phyloP scores from a whole-genome alignment of 2,888 invertebrate species.

The Amiota minor region DNA sequence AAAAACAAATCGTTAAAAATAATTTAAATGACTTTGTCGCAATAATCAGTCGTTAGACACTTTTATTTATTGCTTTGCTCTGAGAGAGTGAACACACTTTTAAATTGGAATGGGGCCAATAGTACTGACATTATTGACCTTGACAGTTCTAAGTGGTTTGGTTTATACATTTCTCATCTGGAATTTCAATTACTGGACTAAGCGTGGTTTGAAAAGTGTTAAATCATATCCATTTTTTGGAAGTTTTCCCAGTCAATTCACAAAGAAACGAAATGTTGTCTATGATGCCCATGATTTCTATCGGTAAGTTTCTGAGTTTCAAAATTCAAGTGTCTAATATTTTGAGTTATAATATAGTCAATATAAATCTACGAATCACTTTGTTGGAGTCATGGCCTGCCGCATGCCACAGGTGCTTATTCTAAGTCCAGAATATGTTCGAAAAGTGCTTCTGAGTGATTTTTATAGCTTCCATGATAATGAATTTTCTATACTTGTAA shows the following conservation, averaged over 20 bases:
- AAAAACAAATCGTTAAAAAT: no score
- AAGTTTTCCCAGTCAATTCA: slow-evolving; percentile 65
- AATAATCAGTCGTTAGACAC: no score
- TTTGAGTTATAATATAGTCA: slow-evolving; percentile 28
- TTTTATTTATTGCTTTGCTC: no score
- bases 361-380: slow-evolving; percentile 54
- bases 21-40: no score
- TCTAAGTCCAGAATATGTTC: slow-evolving; percentile 68
- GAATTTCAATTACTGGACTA: slow-evolving; percentile 71
- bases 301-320: slow-evolving; percentile 55
- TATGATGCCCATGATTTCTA: slow-evolving; percentile 72
- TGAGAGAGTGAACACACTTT: no score
- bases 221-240: slow-evolving; percentile 69
- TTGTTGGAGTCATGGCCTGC: slow-evolving; percentile 72
- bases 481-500: slow-evolving; percentile 57
- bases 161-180: slow-evolving; percentile 62
- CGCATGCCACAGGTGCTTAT: slow-evolving; percentile 71
- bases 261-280: slow-evolving; percentile 59
- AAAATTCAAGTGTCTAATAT: not conserved
- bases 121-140: slow-evolving; percentile 26
- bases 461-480: slow-evolving; percentile 72
- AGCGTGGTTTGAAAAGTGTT: slow-evolving; percentile 67
- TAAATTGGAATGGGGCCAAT: slow-evolving; percentile 41
- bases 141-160: slow-evolving; percentile 41
- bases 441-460: slow-evolving; percentile 70